Conservation (phyloP, 2,888 invertebrate species). For the Eucera pruinosa region DNA sequence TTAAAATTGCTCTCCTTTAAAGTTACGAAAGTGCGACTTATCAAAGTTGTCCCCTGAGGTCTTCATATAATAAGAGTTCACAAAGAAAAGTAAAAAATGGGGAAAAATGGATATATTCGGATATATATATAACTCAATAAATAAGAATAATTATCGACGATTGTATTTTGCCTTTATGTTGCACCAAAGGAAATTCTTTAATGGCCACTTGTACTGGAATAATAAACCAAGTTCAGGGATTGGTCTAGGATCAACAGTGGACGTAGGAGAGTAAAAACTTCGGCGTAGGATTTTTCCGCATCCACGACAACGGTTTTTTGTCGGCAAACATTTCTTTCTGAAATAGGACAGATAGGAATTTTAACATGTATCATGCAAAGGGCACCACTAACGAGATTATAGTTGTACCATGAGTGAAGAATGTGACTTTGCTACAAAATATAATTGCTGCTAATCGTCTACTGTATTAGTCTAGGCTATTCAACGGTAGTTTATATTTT, state of each 20-base stretch:
- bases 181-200: slow-evolving; percentile 72
- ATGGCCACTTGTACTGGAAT: slow-evolving; percentile 65
- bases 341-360: slow-evolving; percentile 55
- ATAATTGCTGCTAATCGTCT: not conserved
- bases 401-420: not conserved
- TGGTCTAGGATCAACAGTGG: slow-evolving; percentile 49
- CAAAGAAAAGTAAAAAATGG: too few relatives aligned
- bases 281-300: slow-evolving; percentile 69
- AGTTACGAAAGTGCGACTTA: too few relatives aligned
- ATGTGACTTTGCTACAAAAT: not conserved
- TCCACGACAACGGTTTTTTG: slow-evolving; percentile 68
- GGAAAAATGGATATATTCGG: too few relatives aligned
- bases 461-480: slow-evolving; percentile 15
- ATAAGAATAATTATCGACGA: slow-evolving; percentile 7
- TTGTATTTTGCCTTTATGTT: slow-evolving; percentile 69
- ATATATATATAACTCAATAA: too few relatives aligned
- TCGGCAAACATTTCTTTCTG: slow-evolving; percentile 56
- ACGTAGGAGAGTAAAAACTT: slow-evolving; percentile 45
- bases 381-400: not conserved
- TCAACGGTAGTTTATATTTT: not conserved
- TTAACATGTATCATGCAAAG: slow-evolving; percentile 50
- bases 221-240: slow-evolving; percentile 64
- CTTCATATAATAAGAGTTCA: too few relatives aligned
- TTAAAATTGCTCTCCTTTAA: too few relatives aligned
- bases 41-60: too few relatives aligned